phyloP scores from a whole-genome alignment of 2,797 vertebrate species.

The Helarctos malayanus region DNA sequence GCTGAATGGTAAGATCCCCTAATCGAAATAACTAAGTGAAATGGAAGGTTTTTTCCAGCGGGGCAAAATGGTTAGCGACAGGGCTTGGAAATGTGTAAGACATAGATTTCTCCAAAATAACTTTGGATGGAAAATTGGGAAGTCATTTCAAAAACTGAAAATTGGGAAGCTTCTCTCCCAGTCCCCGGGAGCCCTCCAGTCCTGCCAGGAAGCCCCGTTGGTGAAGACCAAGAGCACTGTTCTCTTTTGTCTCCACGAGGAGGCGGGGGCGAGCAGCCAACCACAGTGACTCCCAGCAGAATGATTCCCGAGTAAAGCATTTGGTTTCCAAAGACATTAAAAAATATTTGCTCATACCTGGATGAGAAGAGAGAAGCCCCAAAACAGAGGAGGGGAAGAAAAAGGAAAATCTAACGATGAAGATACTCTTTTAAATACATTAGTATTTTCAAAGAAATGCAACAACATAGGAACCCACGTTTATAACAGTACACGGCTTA shows the following conservation, averaged over 20 bases:
- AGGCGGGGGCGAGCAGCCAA: slow-evolving; percentile 58
- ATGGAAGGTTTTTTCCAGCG: background rate
- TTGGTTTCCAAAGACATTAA: slow-evolving; percentile 78
- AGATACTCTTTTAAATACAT: background rate
- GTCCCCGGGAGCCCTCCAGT: background rate
- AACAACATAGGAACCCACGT: background rate
- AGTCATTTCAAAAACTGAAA: background rate
- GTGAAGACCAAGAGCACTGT: background rate
- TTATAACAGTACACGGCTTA: slow-evolving; percentile 67
- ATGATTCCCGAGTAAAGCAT: slow-evolving; percentile 70
- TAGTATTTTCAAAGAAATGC: slow-evolving; percentile 69
- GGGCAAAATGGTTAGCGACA: background rate
- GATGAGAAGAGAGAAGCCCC: slow-evolving; percentile 81
- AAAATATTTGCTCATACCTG: slow-evolving; percentile 77
- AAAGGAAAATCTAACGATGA: background rate
- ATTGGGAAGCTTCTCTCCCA: background rate
- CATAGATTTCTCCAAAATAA: background rate
- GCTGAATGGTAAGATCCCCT: background rate
- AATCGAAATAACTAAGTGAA: background rate
- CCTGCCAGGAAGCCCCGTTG: background rate
- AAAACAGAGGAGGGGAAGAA: slow-evolving; percentile 40
- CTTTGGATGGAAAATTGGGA: too few species aligned
- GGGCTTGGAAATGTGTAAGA: background rate
- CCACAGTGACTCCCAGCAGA: slow-evolving; percentile 27
- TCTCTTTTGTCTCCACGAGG: background rate